Base-by-base conservation (phyloP, 1,140 invertebrate genomes). In the Pemphigus obesinymphae region DNA sequence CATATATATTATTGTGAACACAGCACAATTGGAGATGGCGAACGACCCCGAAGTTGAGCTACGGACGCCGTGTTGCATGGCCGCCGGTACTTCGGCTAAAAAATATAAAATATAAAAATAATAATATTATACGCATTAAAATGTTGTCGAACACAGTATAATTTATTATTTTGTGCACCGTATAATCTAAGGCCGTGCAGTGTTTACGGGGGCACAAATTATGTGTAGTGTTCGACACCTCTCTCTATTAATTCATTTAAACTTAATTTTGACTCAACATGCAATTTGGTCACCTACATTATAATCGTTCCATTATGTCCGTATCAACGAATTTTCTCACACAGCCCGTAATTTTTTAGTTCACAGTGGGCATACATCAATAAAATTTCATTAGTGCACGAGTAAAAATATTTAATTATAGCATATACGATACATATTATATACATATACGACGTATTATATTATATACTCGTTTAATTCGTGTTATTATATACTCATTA, bases 61-160 rank as follows among this genome's bases (percentile, higher is more conserved):
- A 75, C 86, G 84, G 6, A 86, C 86, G 6, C 88, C 88, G 83
- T 89, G 87, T 83, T 89, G 89, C 89, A 89, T 89, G 17, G 89
- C 89, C 78, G 89, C 88, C 84, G 89, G 89, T 86, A 89, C 89
- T 84, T 90, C 89, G 43, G 89, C 89, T 90, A 86, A 15, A 88
- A 86, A 84, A 85, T 81, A 83, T 84, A 85, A 82, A 76, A 37
- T 17, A 55, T n/a, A n/a, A n/a, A 55, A 58, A 58, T 15, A 2
- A 13, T 11, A 75, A 73, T 50, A 48, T 50, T 48, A 72, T 72
- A 10, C 43, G 29, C 43, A 70, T 70, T 70, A 31, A 72, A 72
- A 72, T n/a, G n/a, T 48, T 13, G 3, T 53, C 15, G 40, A 45
- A 70, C 48, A 50, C 40, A 26, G 8, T 40, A n/a, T 26, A 55